These are phyloP conservation scores for Melanostigma gelatinosum DNA, from an alignment of 2,113 vertebrate species.

Conservation along the genomic window DNA sequence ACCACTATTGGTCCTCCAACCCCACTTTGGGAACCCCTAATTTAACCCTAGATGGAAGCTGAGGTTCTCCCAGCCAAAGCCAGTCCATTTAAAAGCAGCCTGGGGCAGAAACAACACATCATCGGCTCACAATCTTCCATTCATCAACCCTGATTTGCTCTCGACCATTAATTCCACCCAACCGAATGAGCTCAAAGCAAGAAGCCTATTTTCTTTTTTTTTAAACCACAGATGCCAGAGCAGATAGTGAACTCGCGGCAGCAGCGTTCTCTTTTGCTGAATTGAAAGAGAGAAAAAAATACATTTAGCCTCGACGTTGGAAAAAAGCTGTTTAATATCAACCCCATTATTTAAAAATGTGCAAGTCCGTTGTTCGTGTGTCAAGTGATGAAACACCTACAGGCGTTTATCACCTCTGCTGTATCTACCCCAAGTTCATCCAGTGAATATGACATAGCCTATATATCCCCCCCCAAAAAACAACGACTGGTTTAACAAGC, in stretches of 20 bases:
- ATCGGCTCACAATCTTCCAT: slow-evolving; percentile 63
- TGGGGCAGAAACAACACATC: slow-evolving; percentile 66
- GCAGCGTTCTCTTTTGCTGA: slow-evolving; percentile 5
- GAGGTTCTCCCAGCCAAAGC: slow-evolving; percentile 53
- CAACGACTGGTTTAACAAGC: slow-evolving; percentile 31
- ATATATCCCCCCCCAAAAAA: slow-evolving; percentile 72
- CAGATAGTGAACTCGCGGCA: slow-evolving; percentile 28
- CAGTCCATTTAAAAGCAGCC: slow-evolving; percentile 66
- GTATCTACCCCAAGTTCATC: slow-evolving; percentile 95
- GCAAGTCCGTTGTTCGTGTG: slow-evolving; percentile 95
- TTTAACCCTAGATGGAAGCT: slow-evolving; percentile 51
- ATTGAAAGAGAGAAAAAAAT: slow-evolving; percentile 37
- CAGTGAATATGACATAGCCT: slow-evolving; percentile 88
- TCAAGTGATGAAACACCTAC: slow-evolving; percentile 94
- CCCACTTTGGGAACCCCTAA: slow-evolving; percentile 47
- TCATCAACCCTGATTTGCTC: slow-evolving; percentile 70
- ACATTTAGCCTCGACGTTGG: slow-evolving; percentile 75
- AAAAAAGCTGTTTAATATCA: slow-evolving; percentile 94
- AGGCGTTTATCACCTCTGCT: slow-evolving; percentile 93
- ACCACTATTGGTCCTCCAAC: slow-evolving; percentile 34
- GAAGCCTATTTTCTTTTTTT: slow-evolving; percentile 5
- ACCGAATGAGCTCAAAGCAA: slow-evolving; percentile 33
- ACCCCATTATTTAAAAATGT: slow-evolving; percentile 94
- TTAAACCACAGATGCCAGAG: slow-evolving; percentile 41
- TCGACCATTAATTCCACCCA: slow-evolving; percentile 62